Evolutionary conservation across 1,140 invertebrate genomes (phyloP), one percentile per base, ranked within the genome.

Genomic region (Anoplophora glabripennis): DNA sequence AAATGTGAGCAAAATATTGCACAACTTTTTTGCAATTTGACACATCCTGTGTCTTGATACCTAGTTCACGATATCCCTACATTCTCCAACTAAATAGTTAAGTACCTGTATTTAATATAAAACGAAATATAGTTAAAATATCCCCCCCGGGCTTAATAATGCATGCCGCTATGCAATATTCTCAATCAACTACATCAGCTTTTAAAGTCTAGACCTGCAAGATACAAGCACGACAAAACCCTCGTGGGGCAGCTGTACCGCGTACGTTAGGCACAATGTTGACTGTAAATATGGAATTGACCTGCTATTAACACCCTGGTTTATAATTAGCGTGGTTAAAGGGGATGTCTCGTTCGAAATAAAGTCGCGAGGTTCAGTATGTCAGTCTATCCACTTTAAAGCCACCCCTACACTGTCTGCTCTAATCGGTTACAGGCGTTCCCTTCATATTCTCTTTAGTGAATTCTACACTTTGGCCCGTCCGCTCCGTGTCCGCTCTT

Each of bases 251-350:
- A 15, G 15, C 38, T 40, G 38, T 40, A 49, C 47, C 21, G 40
- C 37, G 38, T 3, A 18, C 14, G 15, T 49, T 44, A 36, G 17
- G 41, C 36, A 53, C 46, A 51, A 56, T 57, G 55, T 57, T 52
- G 55, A 42, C 55, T 47, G 59, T 68, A 68, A 68, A 68, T 62
- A 63, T 53, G 61, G 63, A 71, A 71, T 71, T 71, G 69, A 71
- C 69, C 69, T 66, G 63, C 69, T 69, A 69, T 71, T 71, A 69
- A 66, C 67, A 71, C 69, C 67, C 67, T 49, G 69, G 67, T 65
- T 71, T 68, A 71, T 69, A 71, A 71, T 71, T 71, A 71, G 69
- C 64, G 59, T 15, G 53, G 49, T 69, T 69, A 66, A 69, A 67
- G 67, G 38, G 52, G 67, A 68, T 11, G 52, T 41, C 14, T 5